Conservation (phyloP, 2,113 vertebrate species). For the Tylochromis polylepis region DNA sequence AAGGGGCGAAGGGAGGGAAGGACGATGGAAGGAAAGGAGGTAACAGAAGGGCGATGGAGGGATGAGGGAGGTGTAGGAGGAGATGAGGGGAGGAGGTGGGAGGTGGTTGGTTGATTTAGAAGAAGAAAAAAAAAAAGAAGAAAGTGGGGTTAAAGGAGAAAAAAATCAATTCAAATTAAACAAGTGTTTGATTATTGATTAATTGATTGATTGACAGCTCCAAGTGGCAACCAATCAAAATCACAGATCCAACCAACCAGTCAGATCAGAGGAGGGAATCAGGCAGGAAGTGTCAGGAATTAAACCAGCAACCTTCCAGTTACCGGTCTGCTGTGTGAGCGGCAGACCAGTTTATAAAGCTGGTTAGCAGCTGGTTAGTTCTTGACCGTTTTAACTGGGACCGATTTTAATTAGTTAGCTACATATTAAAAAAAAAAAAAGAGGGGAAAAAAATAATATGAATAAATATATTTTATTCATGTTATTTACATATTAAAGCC, state of each 20-base stretch:
- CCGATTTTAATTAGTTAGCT: rapidly evolving
- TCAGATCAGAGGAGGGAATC: background rate
- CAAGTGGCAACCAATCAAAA: background rate
- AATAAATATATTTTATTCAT: background rate
- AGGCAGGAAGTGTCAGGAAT: background rate
- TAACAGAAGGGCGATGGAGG: background rate
- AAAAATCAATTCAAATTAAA: background rate
- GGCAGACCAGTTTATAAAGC: background rate
- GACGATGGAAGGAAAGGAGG: background rate
- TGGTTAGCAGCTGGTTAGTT: background rate
- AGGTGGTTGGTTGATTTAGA: background rate
- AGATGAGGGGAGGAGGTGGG: background rate
- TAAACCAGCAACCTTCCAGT: background rate
- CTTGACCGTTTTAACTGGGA: background rate
- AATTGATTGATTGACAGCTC: background rate
- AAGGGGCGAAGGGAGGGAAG: background rate
- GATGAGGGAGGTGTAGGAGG: background rate
- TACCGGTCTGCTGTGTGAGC: background rate
- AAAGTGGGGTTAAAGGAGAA: background rate
- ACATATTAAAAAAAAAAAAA: background rate
- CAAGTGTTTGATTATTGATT: background rate
- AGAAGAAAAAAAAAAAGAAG: rapidly evolving
- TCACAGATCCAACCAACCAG: background rate
- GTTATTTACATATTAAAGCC: background rate
- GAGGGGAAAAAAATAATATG: rapidly evolving